Conservation (phyloP, 2,888 invertebrate species). For the Cepaea hortensis region DNA sequence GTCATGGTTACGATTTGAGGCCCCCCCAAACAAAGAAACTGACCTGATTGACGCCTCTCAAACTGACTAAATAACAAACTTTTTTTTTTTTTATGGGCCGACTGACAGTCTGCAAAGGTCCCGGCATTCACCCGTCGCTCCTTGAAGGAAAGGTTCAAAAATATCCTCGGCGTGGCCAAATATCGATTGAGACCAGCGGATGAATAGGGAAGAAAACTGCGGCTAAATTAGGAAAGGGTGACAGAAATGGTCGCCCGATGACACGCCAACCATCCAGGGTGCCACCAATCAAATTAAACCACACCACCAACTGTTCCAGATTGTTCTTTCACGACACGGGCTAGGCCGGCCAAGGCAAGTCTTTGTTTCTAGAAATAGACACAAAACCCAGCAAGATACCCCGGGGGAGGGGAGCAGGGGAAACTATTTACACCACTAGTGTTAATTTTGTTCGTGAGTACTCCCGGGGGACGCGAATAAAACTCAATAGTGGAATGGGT, state of each 20-base stretch:
- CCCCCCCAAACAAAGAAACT: slow-evolving; percentile 1
- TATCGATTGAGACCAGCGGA: neutral
- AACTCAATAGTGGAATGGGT: neutral
- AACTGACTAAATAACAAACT: neutral
- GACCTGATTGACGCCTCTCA: neutral
- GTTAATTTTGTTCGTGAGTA: neutral
- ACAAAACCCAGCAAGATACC: neutral
- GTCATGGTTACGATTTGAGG: neutral
- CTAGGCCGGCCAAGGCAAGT: neutral
- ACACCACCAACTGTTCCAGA: slow-evolving; percentile 13
- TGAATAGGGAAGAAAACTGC: neutral
- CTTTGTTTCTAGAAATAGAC: slow-evolving; percentile 15
- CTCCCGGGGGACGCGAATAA: too few relatives aligned
- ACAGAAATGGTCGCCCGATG: neutral
- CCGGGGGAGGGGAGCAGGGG: neutral
- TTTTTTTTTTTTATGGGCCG: neutral
- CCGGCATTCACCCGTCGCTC: neutral
- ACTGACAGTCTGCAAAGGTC: neutral
- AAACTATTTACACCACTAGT: neutral
- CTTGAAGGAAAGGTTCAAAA: neutral
- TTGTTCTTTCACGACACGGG: neutral
- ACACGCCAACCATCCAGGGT: neutral
- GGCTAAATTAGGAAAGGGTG: neutral
- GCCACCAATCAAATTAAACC: slow-evolving; percentile 20
- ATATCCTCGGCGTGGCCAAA: neutral